These are phyloP conservation scores for Phrynocephalus versicolor DNA, from an alignment of 2,113 vertebrate genomes.

Conservation along the genomic window DNA sequence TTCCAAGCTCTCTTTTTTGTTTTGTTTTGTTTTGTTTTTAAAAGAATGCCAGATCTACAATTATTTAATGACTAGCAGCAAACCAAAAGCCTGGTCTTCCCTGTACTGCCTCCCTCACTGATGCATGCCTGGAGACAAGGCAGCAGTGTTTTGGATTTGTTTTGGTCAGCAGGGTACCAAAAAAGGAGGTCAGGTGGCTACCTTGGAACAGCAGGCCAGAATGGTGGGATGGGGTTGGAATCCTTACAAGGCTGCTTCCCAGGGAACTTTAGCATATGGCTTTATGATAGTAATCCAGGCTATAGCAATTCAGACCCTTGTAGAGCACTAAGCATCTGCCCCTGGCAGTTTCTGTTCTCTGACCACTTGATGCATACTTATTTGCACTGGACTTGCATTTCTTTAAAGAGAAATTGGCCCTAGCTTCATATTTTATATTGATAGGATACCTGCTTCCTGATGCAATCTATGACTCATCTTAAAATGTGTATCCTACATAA, in stretches of 20 bases:
- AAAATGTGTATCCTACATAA: no score
- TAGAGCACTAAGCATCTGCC: neutral
- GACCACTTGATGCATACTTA: neutral
- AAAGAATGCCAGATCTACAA: neutral
- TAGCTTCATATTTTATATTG: neutral
- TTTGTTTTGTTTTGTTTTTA: no score
- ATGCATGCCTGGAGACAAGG: neutral
- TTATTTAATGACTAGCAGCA: neutral
- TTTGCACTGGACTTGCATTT: neutral
- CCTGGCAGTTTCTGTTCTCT: neutral
- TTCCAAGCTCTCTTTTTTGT: no score
- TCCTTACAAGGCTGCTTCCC: neutral
- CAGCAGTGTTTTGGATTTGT: neutral
- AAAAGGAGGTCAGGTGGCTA: neutral
- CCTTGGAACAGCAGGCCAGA: neutral
- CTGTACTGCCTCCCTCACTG: neutral
- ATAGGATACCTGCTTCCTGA: neutral
- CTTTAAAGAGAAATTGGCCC: neutral
- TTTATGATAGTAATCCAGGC: neutral
- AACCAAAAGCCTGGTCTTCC: neutral
- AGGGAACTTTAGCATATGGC: neutral
- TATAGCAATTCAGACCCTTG: accelerated
- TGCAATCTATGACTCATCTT: neutral
- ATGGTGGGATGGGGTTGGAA: neutral
- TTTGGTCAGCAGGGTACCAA: neutral